Conservation (phyloP, 2,797 vertebrate genomes). For the Falco rusticolus region DNA sequence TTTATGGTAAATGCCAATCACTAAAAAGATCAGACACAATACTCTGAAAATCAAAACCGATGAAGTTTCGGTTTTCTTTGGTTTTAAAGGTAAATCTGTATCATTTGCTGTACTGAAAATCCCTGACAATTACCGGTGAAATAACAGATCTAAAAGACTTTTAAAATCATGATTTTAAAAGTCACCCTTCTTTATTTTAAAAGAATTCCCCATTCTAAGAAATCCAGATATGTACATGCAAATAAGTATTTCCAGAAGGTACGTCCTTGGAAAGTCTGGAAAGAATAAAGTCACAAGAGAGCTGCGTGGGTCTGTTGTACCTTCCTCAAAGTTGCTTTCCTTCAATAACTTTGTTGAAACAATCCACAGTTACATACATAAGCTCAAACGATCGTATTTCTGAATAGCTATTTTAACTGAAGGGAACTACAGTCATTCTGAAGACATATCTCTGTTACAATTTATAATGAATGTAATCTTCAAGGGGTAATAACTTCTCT, state of each 20-base stretch:
- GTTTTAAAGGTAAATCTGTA: background rate
- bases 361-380: background rate
- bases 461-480: conserved; percentile 55
- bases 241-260: background rate
- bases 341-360: background rate
- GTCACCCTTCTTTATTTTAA: background rate
- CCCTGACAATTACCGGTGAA: background rate
- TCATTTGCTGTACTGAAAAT: background rate
- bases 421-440: background rate
- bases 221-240: background rate
- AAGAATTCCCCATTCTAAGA: background rate
- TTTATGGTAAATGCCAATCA: background rate
- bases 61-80: background rate
- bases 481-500: conserved; percentile 64
- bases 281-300: background rate
- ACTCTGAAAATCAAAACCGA: conserved; percentile 45
- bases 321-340: background rate
- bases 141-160: background rate
- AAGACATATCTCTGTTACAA: conserved; percentile 21
- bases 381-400: background rate
- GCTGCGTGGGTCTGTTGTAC: background rate
- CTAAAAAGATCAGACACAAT: background rate
- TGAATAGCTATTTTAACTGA: background rate
- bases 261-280: background rate
- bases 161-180: background rate